Conservation (phyloP, 1,140 invertebrate species). For the Melitaea cinxia region DNA sequence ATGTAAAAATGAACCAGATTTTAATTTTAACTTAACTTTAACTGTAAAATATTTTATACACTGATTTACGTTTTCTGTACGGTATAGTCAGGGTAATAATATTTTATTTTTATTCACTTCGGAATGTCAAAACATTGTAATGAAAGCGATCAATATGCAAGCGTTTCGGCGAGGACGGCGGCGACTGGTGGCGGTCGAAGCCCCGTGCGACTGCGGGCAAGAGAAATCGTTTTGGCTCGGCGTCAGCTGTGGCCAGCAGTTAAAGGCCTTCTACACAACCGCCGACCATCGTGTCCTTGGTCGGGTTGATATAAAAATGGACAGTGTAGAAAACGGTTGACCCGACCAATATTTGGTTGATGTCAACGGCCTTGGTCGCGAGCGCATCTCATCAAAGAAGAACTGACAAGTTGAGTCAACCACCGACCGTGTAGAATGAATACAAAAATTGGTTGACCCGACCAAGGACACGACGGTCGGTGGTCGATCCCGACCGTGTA, state of each 20-base stretch:
- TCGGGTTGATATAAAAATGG: too few relatives aligned
- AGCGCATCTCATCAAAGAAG: too few relatives aligned
- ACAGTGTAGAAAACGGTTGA: too few relatives aligned
- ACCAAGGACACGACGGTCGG: too few relatives aligned
- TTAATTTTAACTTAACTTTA: background rate
- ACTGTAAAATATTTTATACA: background rate
- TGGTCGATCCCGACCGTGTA: background rate
- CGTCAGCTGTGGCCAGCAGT: slow-evolving; percentile 3
- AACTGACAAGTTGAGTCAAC: too few relatives aligned
- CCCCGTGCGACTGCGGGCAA: slow-evolving; percentile 34
- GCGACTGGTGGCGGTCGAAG: slow-evolving; percentile 40
- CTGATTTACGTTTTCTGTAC: background rate
- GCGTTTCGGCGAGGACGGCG: slow-evolving; percentile 35
- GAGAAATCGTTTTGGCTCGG: slow-evolving; percentile 3
- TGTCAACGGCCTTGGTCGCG: too few relatives aligned
- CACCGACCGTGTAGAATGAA: too few relatives aligned
- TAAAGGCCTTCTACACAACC: slow-evolving; percentile 7
- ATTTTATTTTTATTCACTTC: slow-evolving; percentile 20
- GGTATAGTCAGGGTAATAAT: background rate
- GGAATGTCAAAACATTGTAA: slow-evolving; percentile 52
- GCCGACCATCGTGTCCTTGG: too few relatives aligned
- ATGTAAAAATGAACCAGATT: background rate
- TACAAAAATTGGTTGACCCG: too few relatives aligned
- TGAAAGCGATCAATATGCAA: slow-evolving; percentile 53
- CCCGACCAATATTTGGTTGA: too few relatives aligned